Base-by-base conservation (phyloP, 2,888 invertebrate species). In the Lamellibrachia columna region DNA sequence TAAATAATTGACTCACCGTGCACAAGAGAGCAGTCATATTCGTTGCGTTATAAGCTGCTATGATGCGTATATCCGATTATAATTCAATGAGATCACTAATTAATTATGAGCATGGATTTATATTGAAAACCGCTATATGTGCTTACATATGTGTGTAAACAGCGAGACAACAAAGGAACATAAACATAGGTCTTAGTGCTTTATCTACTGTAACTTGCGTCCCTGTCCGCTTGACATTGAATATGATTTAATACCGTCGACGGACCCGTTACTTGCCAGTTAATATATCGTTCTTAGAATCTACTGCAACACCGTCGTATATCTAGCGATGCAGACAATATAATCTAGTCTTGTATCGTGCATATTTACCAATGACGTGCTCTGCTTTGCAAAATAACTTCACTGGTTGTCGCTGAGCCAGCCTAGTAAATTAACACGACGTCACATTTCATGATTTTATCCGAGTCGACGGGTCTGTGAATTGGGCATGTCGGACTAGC, bases 401-500 rank as follows among this genome's bases (percentile, higher is more conserved):
- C 75, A 75, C 75, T 15, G 22, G 75, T 75, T 75, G 75, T 22
- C 15, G 75, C 22, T 15, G 75, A 75, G 75, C 75, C 3, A 6
- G 75, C n/a, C 75, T 15, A 22, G 75, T 75, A 75, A 11, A 75
- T 75, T 15, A 6, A 75, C 75, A 22, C 75, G 75, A 75, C 75
- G 75, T 75, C 22, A 75, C 75, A n/a, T 22, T 75, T 22, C 75
- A 6, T 6, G 75, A 75, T 75, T 75, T 22, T 75, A 22, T 75
- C 75, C 22, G 6, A 15, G 75, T 75, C 75, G 15, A 22, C 75
- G n/a, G 1, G 22, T 75, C n/a, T 75, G 75, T 75, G 75, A 75
- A n/a, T 75, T 75, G 75, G 75, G 15, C n/a, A 75, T 75, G 75
- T 75, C 75, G 75, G 75, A 75, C 75, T 75, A n/a, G 75, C 75